Percentiles rank a stretch among this genome's conserved stretches.
Conservation (phyloP, 2,888 invertebrate species). For the Hipparchia semele region DNA sequence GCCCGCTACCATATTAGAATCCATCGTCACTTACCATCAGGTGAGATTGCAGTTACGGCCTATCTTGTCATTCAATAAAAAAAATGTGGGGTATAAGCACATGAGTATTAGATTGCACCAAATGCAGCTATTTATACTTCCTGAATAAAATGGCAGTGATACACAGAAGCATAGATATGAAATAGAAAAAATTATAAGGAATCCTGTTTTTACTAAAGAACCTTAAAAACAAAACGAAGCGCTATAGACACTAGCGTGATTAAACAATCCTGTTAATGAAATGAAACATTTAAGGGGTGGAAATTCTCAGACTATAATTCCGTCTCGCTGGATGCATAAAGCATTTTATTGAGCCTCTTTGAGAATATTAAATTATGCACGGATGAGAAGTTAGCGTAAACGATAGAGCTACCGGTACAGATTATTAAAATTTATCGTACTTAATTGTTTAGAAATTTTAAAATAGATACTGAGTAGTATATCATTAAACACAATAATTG, state of each 20-base stretch:
- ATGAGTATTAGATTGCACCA: no score
- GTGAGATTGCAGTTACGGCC: no score
- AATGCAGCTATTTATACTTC: no score
- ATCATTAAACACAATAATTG: no score
- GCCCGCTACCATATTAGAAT: no score
- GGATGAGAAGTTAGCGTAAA: constrained; percentile 32
- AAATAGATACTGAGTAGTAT: no score
- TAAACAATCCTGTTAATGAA: constrained; percentile 77
- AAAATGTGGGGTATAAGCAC: no score
- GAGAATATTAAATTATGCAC: constrained; percentile 43
- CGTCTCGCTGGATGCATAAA: constrained; percentile 66
- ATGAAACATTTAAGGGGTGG: constrained; percentile 62
- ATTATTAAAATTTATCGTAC: background rate
- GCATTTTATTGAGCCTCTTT: constrained; percentile 61
- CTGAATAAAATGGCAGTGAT: background rate
- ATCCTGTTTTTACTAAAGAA: no score
- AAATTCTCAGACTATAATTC: constrained; percentile 62
- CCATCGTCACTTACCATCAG: no score
- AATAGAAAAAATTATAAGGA: background rate
- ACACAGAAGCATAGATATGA: background rate
- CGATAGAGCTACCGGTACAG: background rate
- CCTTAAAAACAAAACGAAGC: constrained; percentile 34
- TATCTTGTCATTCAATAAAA: no score
- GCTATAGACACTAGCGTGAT: constrained; percentile 56
- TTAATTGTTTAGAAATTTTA: background rate